Conservation (phyloP, 2,888 invertebrate species). For the Scaptomyza caliginosa region DNA sequence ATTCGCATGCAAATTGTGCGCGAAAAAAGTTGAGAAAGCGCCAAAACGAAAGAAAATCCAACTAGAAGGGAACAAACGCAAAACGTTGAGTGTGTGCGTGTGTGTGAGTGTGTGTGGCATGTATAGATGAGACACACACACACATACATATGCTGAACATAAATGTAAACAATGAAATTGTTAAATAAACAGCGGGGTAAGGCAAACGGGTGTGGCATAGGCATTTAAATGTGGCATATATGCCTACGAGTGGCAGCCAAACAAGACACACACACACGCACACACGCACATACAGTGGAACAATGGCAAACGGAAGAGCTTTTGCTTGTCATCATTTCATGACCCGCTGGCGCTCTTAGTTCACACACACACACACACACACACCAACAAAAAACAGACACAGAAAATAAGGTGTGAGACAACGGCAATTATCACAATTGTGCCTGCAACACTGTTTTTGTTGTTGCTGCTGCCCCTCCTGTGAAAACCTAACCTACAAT, state of each 20-base stretch:
- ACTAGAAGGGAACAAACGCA: constrained; percentile 12
- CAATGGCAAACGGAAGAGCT: constrained; percentile 67
- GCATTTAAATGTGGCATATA: constrained; percentile 26
- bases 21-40: constrained; percentile 70
- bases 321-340: constrained; percentile 78
- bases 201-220: constrained; percentile 1
- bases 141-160: too few relatives aligned
- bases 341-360: constrained; percentile 58
- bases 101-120: constrained; percentile 17
- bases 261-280: constrained; percentile 55
- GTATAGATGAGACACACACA: too few relatives aligned
- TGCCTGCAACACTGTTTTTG: constrained; percentile 39
- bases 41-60: constrained; percentile 56
- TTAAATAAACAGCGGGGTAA: constrained; percentile 61
- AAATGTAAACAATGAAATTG: constrained; percentile 80
- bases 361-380: too few relatives aligned
- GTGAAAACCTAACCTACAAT: constrained; percentile 45
- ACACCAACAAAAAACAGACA: constrained; percentile 3
- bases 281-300: background rate
- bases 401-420: constrained; percentile 65
- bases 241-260: constrained; percentile 51
- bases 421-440: constrained; percentile 80
- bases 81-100: constrained; percentile 11
- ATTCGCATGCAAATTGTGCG: constrained; percentile 80
- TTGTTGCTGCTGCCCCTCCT: constrained; percentile 2